Percentiles rank a stretch among this genome's conserved stretches.
Conservation (phyloP, 64 coral and sea anemone species). For the Stylophora pistillata region DNA sequence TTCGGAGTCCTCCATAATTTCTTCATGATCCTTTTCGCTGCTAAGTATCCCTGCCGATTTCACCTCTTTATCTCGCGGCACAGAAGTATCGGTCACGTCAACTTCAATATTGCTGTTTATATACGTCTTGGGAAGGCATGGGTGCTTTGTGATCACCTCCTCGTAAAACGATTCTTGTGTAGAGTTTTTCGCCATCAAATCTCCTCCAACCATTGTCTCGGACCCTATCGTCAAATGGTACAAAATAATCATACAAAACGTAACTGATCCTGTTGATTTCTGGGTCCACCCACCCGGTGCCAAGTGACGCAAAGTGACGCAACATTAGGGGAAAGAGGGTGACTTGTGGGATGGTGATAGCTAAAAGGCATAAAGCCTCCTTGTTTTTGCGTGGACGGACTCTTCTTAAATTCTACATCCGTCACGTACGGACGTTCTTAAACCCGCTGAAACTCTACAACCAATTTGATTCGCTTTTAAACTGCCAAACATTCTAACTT, state of each 20-base stretch:
- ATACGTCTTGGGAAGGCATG: neutral
- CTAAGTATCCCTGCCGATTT: neutral
- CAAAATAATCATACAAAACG: neutral
- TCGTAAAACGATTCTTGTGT: slow-evolving; percentile 22
- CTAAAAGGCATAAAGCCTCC: neutral
- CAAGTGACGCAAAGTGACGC: slow-evolving; percentile 12
- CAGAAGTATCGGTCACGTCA: neutral
- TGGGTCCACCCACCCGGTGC: neutral
- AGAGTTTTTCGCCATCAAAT: slow-evolving; percentile 11
- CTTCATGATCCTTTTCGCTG: neutral
- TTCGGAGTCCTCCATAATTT: neutral
- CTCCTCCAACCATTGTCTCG: neutral
- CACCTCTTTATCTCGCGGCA: neutral
- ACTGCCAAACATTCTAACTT: too few relatives aligned
- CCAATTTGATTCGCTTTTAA: neutral
- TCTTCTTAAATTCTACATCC: slow-evolving; percentile 11
- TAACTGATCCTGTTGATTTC: slow-evolving; percentile 6
- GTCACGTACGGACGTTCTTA: neutral
- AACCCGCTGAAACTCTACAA: slow-evolving; percentile 27
- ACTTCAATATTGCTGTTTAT: slow-evolving; percentile 26
- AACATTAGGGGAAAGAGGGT: neutral
- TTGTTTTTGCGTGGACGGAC: neutral
- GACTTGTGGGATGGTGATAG: neutral
- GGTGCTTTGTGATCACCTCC: neutral
- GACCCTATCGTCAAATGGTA: slow-evolving; percentile 35